Base-by-base conservation (phyloP, 2,113 vertebrate genomes). In the Suncus etruscus region DNA sequence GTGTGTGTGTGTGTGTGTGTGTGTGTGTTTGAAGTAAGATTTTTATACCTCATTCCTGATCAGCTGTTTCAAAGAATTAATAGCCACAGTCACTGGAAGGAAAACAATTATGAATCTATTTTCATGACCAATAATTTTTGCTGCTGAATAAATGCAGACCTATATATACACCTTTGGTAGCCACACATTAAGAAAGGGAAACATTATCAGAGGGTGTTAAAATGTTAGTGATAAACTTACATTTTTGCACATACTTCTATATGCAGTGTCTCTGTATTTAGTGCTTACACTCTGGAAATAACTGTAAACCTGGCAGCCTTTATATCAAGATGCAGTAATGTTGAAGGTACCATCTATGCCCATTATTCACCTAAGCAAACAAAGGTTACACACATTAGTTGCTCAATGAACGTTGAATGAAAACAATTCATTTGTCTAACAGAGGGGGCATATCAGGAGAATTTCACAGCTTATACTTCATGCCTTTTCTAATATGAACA, bases 381-480 rank as follows among this genome's bases (percentile, higher is more conserved):
- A 90, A 80, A 75, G 27, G 6, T 61, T 92, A 90, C 83, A 31
- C 27, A 76, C 2, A 54, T 16, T 54, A 65, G 45, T 31, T 79
- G n/a, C 76, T 80, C 68, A 77, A 0, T 86, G 61, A 80, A 61
- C 68, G 25, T n/a, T 47, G 72, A 63, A n/a, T 86, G 70, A 80
- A 91, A 74, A n/a, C n/a, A 61, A 78, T 82, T 76, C 29, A 39
- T 87, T 89, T 79, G 11, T 87, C 15, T 85, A 69, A 14, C 61
- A 79, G 29, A 93, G 58, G 87, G n/a, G n/a, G 25, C 54, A 58
- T 78, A 11, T 6, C 65, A 29, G n/a, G 27, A 78, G 83, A 94
- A 81, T 83, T 58, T 45, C 4, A 58, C 6, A 39, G 68, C 18
- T 47, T 68, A 0, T 88, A 72, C 82, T 87, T 83, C 83, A 27